A percentile compares a stretch with the other conserved stretches of the same genome.
Evolutionary conservation across 2,113 vertebrate genomes (phyloP).

Genomic region (Campylorhamphus procurvoides): DNA sequence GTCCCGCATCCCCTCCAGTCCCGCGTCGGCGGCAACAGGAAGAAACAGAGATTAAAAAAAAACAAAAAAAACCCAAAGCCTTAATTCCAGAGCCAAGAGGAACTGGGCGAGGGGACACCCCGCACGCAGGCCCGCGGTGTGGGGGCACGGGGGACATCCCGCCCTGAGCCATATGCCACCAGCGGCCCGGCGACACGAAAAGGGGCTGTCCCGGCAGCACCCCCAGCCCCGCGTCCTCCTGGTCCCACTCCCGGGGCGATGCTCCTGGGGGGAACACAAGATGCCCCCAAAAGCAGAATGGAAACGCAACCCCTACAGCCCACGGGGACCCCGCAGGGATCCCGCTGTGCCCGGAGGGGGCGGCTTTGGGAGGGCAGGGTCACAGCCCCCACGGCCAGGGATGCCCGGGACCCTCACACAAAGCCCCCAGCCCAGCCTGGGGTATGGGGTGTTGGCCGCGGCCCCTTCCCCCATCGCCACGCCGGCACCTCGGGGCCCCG

Average conservation of each 20-base stretch:
- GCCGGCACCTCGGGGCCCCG: conserved; percentile 3
- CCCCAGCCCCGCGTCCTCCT: not conserved
- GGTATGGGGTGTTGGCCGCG: not conserved
- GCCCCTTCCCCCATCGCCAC: conserved; percentile 62
- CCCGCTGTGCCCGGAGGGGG: rapidly evolving
- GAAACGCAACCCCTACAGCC: not conserved
- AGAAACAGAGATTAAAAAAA: not conserved
- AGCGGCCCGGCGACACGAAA: not conserved
- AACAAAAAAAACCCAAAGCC: not conserved
- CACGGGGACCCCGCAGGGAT: not conserved
- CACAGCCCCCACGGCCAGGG: not conserved
- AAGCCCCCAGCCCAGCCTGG: not conserved
- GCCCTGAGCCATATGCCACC: not conserved
- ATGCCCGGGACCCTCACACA: no score
- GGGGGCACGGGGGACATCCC: not conserved
- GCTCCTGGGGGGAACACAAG: not conserved
- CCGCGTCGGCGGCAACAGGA: not conserved
- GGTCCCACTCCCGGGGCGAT: not conserved
- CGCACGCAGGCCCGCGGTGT: not conserved
- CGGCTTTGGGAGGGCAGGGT: not conserved
- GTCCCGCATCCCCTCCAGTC: not conserved
- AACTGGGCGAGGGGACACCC: not conserved
- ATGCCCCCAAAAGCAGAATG: not conserved
- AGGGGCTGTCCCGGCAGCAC: not conserved
- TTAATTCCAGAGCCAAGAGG: not conserved